Base-by-base conservation (phyloP, 2,888 invertebrate genomes). In the Palloptera scutellata region DNA sequence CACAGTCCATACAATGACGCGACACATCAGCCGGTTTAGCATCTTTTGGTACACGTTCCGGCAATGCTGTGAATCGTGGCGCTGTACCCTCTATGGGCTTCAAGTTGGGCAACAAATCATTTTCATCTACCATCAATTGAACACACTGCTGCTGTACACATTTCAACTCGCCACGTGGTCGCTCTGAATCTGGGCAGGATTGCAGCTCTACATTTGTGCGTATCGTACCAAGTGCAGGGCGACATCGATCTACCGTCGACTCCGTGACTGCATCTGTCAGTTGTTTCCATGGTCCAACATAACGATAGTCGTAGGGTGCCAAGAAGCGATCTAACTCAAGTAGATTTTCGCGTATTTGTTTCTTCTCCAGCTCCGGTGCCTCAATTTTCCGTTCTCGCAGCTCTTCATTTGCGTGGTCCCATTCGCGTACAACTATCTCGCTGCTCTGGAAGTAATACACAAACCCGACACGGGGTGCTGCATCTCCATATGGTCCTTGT, bases 221-320 rank as follows among this genome's bases (percentile, higher is more conserved):
- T 66, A 97, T 91, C 64, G 89, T 88, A 67, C 95, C 94, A 78
- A 88, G 90, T 69, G 89, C 85, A 9, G 97, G 96, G 43, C 89
- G 88, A 62, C 94, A 87, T 6, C 81, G 79, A 68, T 90, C 86
- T 9, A 92, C 82, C 73, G 91, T 91, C 69, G 90, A 88, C 54
- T 91, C 90, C 15, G 88, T 86, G 6, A 92, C 87, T 73, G 87
- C 88, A 80, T 89, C 88, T 6, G 85, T 86, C 72, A 90, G 87
- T 43, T 80, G 77, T 72, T 91, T 90, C 98, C 98, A 98, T 77
- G 92, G 92, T 68, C 91, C 90, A 86, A 91, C 93, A 74, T 91
- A 91, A 71, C 96, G 93, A 84, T 92, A 97, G 1, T 98, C 97
- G 85, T 98, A 99, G 0, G 95, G 91, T 13, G 93, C 98, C 60